Percentiles rank a stretch among this genome's conserved stretches.
Conservation (phyloP, 2,888 invertebrate genomes). For the Agrotis exclamationis region DNA sequence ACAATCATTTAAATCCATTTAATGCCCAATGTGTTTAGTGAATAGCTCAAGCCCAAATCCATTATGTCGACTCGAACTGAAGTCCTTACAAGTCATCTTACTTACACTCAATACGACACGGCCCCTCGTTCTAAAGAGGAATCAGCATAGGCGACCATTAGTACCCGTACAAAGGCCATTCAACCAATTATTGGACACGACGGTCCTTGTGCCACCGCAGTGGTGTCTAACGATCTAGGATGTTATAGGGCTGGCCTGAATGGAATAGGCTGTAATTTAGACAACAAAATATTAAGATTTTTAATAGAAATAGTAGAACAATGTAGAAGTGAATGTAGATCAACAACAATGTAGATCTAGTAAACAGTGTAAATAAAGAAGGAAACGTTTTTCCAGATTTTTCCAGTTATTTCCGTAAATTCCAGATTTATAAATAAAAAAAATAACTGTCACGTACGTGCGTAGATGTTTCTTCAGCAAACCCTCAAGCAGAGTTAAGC, state of each 20-base stretch:
- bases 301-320: neutral
- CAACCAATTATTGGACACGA: conserved; percentile 40
- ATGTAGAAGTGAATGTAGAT: too few species aligned
- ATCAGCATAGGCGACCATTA: conserved; percentile 34
- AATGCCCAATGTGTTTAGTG: too few species aligned
- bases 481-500: too few species aligned
- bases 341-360: too few species aligned
- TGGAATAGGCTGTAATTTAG: neutral
- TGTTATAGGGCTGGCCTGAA: conserved; percentile 1
- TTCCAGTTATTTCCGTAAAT: too few species aligned
- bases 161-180: conserved; percentile 41
- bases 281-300: neutral
- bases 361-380: too few species aligned
- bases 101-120: conserved; percentile 10
- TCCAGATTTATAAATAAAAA: too few species aligned
- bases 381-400: too few species aligned
- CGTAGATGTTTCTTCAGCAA: too few species aligned
- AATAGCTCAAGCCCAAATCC: neutral
- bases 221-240: conserved; percentile 30
- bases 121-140: neutral
- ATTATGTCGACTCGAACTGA: neutral
- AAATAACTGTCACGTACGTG: too few species aligned
- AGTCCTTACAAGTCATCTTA: conserved; percentile 9
- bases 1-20: too few species aligned
- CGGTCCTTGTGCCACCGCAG: conserved; percentile 25